phyloP scores from a whole-genome alignment of 1,140 invertebrate species.

The Camponotus floridanus region DNA sequence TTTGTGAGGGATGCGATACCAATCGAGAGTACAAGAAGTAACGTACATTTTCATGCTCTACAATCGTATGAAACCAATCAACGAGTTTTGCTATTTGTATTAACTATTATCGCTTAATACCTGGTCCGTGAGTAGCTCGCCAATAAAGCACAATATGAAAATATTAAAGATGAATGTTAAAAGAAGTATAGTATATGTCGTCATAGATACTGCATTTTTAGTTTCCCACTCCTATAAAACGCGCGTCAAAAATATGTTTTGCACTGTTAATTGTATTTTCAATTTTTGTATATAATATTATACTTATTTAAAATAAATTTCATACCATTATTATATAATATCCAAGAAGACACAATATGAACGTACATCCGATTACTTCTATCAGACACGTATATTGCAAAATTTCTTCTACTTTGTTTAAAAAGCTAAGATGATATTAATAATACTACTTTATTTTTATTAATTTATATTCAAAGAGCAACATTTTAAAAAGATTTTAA shows the following conservation, averaged over 20 bases:
- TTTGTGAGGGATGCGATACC: slow-evolving; percentile 66
- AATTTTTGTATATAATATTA: not conserved
- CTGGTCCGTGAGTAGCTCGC: slow-evolving; percentile 69
- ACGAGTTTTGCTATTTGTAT: not conserved
- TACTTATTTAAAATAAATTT: slow-evolving; percentile 48
- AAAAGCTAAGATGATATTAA: slow-evolving; percentile 69
- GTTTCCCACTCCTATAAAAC: slow-evolving; percentile 70
- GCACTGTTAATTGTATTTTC: not conserved
- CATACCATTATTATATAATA: slow-evolving; percentile 76
- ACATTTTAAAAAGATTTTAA: not conserved
- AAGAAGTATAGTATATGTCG: slow-evolving; percentile 50
- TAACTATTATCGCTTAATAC: slow-evolving; percentile 20
- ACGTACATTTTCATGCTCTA: slow-evolving; percentile 20
- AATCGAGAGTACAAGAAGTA: slow-evolving; percentile 65
- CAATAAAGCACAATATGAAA: slow-evolving; percentile 73
- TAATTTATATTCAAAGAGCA: not conserved
- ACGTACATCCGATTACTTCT: slow-evolving; percentile 66
- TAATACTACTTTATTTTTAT: not conserved
- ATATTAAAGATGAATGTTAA: slow-evolving; percentile 70
- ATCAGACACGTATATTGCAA: slow-evolving; percentile 76
- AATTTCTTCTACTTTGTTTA: slow-evolving; percentile 68
- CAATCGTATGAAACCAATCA: not conserved
- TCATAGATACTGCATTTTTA: slow-evolving; percentile 40
- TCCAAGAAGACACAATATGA: slow-evolving; percentile 77
- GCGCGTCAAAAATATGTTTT: not conserved